phyloP scores from a whole-genome alignment of 2,888 invertebrate genomes.

The Agrotis segetum region DNA sequence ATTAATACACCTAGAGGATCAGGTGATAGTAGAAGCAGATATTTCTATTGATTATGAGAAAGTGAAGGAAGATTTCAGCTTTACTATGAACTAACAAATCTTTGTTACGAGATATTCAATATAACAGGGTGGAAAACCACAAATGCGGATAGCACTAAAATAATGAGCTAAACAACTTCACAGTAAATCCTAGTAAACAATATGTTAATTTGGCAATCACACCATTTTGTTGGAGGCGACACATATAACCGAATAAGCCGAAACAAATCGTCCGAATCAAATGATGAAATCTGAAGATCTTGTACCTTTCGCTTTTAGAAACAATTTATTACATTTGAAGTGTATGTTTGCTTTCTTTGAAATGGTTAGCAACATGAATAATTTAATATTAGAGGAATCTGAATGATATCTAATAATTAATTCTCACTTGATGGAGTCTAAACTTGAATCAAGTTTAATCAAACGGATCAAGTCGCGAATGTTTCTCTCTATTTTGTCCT shows the following conservation, averaged over 20 bases:
- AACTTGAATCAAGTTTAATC: slow-evolving; percentile 2
- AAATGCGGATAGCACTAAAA: slow-evolving; percentile 1
- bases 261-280: slow-evolving; percentile 42
- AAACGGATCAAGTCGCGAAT: slow-evolving; percentile 1
- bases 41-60: background rate
- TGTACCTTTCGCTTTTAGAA: slow-evolving; percentile 29
- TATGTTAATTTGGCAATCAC: slow-evolving; percentile 37
- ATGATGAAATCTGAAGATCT: slow-evolving; percentile 33
- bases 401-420: no score
- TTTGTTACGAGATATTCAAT: slow-evolving; percentile 2
- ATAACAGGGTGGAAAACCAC: slow-evolving; percentile 1
- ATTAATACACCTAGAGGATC: slow-evolving; percentile 4
- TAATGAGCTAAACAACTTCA: slow-evolving; percentile 25
- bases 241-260: slow-evolving; percentile 40
- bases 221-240: slow-evolving; percentile 28
- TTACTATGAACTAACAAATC: background rate
- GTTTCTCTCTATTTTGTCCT: slow-evolving; percentile 12
- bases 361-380: background rate
- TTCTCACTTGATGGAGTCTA: no score
- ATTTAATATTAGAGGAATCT: background rate
- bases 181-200: slow-evolving; percentile 34
- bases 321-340: slow-evolving; percentile 8
- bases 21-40: background rate
- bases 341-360: slow-evolving; percentile 23
- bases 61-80: background rate